phyloP scores from a whole-genome alignment of 1,140 invertebrate genomes.

The Diuraphis noxia region DNA sequence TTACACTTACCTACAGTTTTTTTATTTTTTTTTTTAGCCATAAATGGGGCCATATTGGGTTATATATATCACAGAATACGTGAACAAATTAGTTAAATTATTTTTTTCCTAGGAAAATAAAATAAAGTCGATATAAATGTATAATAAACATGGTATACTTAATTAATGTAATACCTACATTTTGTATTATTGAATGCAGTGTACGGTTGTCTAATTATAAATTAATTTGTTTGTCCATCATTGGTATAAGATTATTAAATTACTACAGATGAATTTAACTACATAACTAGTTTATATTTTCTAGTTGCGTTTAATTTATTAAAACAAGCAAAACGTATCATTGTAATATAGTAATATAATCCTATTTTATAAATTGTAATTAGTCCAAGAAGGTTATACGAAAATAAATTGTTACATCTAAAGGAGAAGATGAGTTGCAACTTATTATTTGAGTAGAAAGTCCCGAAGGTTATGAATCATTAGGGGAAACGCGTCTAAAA shows the following conservation, averaged over 20 bases:
- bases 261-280: not conserved
- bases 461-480: not conserved
- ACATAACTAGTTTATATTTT: not conserved
- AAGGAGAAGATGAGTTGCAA: not conserved
- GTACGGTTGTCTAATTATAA: not conserved
- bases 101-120: no score
- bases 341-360: no score
- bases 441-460: not conserved
- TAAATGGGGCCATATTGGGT: no score
- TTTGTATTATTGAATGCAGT: no score
- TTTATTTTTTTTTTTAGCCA: no score
- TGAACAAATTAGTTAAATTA: no score
- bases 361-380: not conserved
- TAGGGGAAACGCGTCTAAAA: not conserved
- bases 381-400: not conserved
- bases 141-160: no score
- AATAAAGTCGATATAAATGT: no score
- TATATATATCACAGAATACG: no score
- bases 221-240: not conserved
- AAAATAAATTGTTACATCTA: conserved; percentile 9
- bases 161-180: no score
- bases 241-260: not conserved
- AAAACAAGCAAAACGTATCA: not conserved
- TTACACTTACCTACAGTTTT: no score
- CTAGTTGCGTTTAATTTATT: not conserved